phyloP scores from a whole-genome alignment of 1,140 invertebrate genomes.

The Halictus rubicundus region DNA sequence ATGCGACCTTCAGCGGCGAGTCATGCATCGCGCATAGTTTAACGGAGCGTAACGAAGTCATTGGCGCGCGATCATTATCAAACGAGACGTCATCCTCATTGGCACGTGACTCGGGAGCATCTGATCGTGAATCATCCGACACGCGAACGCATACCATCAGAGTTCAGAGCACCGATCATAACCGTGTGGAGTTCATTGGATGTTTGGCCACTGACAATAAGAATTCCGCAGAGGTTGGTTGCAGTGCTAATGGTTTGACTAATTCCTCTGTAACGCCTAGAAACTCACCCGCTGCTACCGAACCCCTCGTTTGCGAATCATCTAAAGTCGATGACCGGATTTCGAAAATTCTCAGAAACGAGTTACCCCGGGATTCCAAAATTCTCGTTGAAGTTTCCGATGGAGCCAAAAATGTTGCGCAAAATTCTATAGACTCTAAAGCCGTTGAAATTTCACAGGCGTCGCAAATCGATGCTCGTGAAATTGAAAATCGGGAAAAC shows the following conservation, averaged over 20 bases:
- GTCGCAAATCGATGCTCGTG: too few species aligned
- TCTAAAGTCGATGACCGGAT: neutral
- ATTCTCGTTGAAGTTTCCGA: neutral
- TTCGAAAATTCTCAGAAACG: neutral
- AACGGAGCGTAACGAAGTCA: conserved; percentile 12
- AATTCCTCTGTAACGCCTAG: neutral
- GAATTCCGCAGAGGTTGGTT: neutral
- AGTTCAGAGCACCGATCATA: neutral
- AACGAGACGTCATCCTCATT: conserved; percentile 10
- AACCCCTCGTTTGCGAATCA: neutral
- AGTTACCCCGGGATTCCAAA: neutral
- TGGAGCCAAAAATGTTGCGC: neutral
- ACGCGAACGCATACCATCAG: neutral
- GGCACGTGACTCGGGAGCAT: neutral
- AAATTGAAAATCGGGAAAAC: neutral
- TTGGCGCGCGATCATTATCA: conserved; percentile 34
- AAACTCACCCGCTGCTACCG: neutral
- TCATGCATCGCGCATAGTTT: neutral
- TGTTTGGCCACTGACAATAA: conserved; percentile 12
- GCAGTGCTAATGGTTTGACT: conserved; percentile 8
- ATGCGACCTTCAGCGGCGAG: neutral
- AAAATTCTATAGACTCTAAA: neutral
- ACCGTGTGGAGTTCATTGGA: conserved; percentile 29
- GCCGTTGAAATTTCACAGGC: neutral
- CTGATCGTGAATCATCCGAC: conserved; percentile 32